Base-by-base conservation (phyloP, 2,113 vertebrate genomes). In the Etheostoma spectabile region DNA sequence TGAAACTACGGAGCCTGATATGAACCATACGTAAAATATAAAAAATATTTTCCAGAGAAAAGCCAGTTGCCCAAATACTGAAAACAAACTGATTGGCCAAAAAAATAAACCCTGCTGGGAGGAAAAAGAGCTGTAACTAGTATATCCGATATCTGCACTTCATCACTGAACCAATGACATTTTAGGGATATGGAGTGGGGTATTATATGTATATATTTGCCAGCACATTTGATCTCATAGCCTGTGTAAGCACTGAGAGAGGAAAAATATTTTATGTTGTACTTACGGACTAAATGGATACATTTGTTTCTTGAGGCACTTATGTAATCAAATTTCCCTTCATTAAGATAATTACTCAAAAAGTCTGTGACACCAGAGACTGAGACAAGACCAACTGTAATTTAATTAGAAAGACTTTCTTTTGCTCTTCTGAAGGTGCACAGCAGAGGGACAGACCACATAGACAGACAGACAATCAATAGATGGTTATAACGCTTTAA, bases 261-360 rank as follows among this genome's bases (percentile, higher is more conserved):
- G 48, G 59, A 42, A 49, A 73, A n/a, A 84, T 75, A 15, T 75
- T 86, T 91, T 64, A 81, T 81, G 76, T 62, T 74, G 63, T 61
- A 76, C 55, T 80, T 77, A 81, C 21, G n/a, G 59, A 70, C 78
- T 62, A 74, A 83, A 82, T 82, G 19, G 83, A 92, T 89, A 85
- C 30, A 83, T 89, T 83, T 90, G 74, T 82, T 81, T 88, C 33
- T 73, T 64, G 42, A 46, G 80, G 78, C 80, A 74, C 84, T 88
- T 90, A 71, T 77, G 38, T 92, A 91, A 94, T 94, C 89, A 85
- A 85, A 92, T 91, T 77, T 81, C 55, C 76, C 53, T 60, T 68
- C 79, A 85, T 93, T 89, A 85, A 55, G 78, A 87, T 91, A 92
- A 94, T 93, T 89, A 91, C 83, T 86, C 49, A 68, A 74, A 90